Percentiles rank a stretch among this genome's conserved stretches.
Conservation (phyloP, 2,888 invertebrate genomes). For the Masnerella sp. region DNA sequence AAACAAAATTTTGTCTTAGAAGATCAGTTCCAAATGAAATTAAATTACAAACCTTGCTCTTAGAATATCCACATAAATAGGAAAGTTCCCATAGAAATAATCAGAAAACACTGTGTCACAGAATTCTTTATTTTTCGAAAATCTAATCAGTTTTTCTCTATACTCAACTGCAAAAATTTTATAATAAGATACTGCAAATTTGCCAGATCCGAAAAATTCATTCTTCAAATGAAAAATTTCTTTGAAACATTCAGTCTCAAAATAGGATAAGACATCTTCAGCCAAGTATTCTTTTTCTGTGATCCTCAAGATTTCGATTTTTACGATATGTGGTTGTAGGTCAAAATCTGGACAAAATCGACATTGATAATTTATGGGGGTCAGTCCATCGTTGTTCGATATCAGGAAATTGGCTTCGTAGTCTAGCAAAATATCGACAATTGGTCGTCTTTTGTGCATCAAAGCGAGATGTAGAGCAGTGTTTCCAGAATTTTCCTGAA, state of each 20-base stretch:
- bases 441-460: conserved; percentile 30
- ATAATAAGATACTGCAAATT: conserved; percentile 21
- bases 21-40: too few relatives aligned
- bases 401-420: conserved; percentile 53
- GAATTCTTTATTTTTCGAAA: conserved; percentile 40
- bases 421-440: conserved; percentile 43
- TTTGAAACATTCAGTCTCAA: conserved; percentile 44
- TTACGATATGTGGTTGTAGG: conserved; percentile 40
- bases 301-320: conserved; percentile 46
- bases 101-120: conserved; percentile 27
- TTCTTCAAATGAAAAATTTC: conserved; percentile 42
- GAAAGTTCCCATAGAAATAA: conserved; percentile 33
- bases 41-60: conserved; percentile 41
- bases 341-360: conserved; percentile 47
- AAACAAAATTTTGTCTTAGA: too few relatives aligned
- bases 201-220: conserved; percentile 12
- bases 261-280: conserved; percentile 38
- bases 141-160: conserved; percentile 15
- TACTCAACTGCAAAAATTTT: conserved; percentile 35
- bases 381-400: conserved; percentile 39
- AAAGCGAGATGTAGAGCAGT: conserved; percentile 48
- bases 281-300: conserved; percentile 46
- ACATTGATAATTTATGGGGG: conserved; percentile 49
- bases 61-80: conserved; percentile 44
- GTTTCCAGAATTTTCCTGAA: conserved; percentile 44